Conservation (phyloP, 2,888 invertebrate species). For the Ectemnius cavifrons region DNA sequence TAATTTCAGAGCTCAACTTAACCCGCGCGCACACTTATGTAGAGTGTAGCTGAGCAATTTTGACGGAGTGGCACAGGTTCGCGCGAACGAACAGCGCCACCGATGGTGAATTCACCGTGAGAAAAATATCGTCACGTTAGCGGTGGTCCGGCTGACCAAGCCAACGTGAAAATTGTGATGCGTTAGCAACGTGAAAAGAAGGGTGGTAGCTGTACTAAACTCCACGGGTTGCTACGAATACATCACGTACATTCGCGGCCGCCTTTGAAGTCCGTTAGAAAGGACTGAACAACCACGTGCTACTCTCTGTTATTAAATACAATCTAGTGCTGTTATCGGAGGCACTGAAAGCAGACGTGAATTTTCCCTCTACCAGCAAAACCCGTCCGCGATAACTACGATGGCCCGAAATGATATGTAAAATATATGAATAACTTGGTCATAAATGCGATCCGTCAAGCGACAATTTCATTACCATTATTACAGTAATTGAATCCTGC, state of each 20-base stretch:
- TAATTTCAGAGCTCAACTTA: too few relatives aligned
- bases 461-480: too few relatives aligned
- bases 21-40: neutral
- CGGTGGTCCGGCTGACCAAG: constrained; percentile 3
- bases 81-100: neutral
- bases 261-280: constrained; percentile 55
- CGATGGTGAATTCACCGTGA: neutral
- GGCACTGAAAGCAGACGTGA: too few relatives aligned
- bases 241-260: constrained; percentile 54
- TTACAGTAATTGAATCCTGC: too few relatives aligned
- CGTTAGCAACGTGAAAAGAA: constrained; percentile 28
- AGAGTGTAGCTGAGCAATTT: neutral
- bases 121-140: neutral
- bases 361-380: too few relatives aligned
- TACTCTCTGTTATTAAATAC: constrained; percentile 63
- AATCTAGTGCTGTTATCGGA: constrained; percentile 11
- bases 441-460: too few relatives aligned
- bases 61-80: neutral
- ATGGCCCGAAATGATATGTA: too few relatives aligned
- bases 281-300: constrained; percentile 48
- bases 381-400: too few relatives aligned
- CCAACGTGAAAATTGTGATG: constrained; percentile 11
- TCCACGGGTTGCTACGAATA: constrained; percentile 41
- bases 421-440: too few relatives aligned
- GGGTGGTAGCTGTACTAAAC: constrained; percentile 34